Evolutionary conservation across 2,797 vertebrate species (phyloP), one percentile per base, ranked within the genome.

Genomic region (Chaenodraco wilsoni): DNA sequence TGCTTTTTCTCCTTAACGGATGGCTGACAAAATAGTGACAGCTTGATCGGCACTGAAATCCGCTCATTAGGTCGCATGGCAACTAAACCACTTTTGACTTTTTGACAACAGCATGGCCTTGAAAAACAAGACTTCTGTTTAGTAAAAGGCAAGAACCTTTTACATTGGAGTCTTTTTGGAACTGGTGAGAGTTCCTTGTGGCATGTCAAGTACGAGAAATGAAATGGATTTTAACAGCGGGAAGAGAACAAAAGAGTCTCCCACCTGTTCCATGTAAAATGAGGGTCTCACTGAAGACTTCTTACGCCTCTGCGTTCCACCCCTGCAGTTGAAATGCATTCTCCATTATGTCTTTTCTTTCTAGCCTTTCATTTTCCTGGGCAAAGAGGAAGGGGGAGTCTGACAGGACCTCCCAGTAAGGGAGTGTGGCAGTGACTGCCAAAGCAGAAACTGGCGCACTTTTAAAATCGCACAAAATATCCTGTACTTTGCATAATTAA

Each of bases 181-280:
- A 87, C 73, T 74, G 88, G 83, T 74, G 91, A 92, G 87, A 84
- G 86, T 92, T 93, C 90, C 91, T 92, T 69, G 85, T 89, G 91
- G 89, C 87, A 87, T 92, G 92, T 93, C 94, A 94, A 93, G 88
- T 89, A 91, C 89, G 85, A 92, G 89, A 89, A 93, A 90, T 92
- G 92, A 95, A 95, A 94, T 95, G 93, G 93, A 94, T 95, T 95
- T 95, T 91, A 94, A 91, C 93, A 94, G 94, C 93, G 58, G 93
- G 93, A 93, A 81, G 88, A 94, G 94, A 95, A 95, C 94, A 95
- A 95, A 94, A 94, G 93, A 86, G 89, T 92, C 91, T 93, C 94
- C 94, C 94, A 94, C 94, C 93, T 94, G 94, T 93, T 95, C 91
- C 85, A 93, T 91, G 92, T 91, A 94, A 95, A 95, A 95, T 91